Percentiles rank a stretch among this genome's conserved stretches.
Conservation (phyloP, 2,797 vertebrate species). For the Hyperoplus immaculatus region DNA sequence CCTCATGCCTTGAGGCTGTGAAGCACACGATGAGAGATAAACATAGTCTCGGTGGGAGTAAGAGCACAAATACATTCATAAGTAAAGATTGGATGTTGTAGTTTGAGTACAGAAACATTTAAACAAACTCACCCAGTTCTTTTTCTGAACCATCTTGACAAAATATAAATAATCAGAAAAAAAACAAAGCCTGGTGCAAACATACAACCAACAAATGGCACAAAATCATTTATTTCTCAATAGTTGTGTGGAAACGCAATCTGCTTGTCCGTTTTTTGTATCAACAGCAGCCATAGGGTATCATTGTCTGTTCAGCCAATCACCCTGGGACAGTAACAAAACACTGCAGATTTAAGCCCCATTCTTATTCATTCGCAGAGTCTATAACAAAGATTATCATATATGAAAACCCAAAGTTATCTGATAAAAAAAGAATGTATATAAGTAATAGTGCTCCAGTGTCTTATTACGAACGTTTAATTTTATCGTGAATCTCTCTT, state of each 20-base stretch:
- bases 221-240: conserved; percentile 12
- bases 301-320: conserved; percentile 19
- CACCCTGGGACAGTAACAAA: conserved; percentile 22
- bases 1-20: conserved; percentile 58
- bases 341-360: conserved; percentile 16
- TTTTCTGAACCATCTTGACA: background rate
- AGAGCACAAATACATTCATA: conserved; percentile 24
- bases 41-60: conserved; percentile 33
- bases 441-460: background rate
- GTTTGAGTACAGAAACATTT: conserved; percentile 3
- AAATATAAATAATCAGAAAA: background rate
- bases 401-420: conserved; percentile 18
- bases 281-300: background rate
- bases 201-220: conserved; percentile 6
- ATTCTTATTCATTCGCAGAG: conserved; percentile 17
- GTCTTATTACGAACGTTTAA: background rate
- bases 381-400: conserved; percentile 17
- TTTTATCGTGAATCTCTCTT: conserved; percentile 6
- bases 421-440: conserved; percentile 15
- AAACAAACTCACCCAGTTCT: background rate
- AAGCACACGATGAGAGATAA: conserved; percentile 46
- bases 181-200: conserved; percentile 14
- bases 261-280: background rate
- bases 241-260: conserved; percentile 7
- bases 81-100: background rate